Evolutionary conservation across 30 jellyfish, hydroid and myxozoan species (phyloP).

Genomic region (Turritopsis rubra): DNA sequence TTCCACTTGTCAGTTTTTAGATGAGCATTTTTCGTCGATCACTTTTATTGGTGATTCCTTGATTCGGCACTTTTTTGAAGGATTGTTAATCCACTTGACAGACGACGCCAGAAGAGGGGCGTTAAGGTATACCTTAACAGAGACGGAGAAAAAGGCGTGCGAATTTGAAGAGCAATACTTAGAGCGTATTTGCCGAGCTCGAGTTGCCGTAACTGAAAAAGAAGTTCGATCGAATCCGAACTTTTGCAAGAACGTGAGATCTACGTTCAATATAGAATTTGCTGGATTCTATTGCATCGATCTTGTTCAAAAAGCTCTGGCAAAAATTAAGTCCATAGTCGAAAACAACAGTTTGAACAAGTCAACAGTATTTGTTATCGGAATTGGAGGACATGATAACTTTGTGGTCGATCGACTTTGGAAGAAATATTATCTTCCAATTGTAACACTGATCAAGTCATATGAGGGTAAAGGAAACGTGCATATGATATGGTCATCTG

Average conservation of each 20-base stretch:
- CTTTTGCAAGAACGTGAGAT: not conserved
- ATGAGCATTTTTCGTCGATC: not conserved
- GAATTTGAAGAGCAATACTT: not conserved
- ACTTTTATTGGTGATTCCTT: not conserved
- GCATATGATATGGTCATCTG: not conserved
- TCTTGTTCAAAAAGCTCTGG: not conserved
- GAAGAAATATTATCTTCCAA: not conserved
- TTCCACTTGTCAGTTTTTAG: not conserved
- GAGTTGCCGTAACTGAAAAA: not conserved
- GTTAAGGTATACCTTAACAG: not conserved
- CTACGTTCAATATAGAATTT: not conserved
- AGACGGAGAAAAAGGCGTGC: not conserved
- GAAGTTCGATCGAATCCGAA: not conserved
- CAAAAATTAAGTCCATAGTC: not conserved
- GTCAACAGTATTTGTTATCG: not conserved
- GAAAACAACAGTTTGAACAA: not conserved
- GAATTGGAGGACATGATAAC: not conserved
- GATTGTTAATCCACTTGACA: not conserved
- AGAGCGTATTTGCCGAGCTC: not conserved
- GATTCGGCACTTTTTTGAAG: not conserved
- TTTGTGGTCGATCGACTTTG: not conserved
- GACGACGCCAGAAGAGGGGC: not conserved
- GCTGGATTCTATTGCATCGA: not conserved
- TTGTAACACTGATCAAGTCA: not conserved
- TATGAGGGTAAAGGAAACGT: not conserved